Evolutionary conservation across 1,140 invertebrate species (phyloP), one percentile per base, ranked within the genome.

Genomic region (Drosophila sproati): DNA sequence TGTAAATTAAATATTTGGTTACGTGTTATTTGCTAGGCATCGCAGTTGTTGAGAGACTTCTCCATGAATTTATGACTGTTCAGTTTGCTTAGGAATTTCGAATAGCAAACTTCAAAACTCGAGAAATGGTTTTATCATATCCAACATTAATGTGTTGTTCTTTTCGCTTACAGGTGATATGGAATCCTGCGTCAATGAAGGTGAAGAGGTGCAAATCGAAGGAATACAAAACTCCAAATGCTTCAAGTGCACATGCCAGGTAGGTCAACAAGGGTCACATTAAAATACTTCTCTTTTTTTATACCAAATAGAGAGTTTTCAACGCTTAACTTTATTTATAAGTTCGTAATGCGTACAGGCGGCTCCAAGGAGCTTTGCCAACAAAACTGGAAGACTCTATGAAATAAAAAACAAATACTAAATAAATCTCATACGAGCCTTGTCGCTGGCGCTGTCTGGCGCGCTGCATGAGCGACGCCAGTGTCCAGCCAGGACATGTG

Each of bases 211-310:
- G 41, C 77, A 59, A 61, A 70, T 82, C 47, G 54, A 66, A 10
- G 64, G 71, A 31, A 74, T 80, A 68, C 64, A 70, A 55, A 88
- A 86, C 52, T 86, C 91, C 73, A 91, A 91, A 48, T 92, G 91
- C 76, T 92, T 78, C 56, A 91, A 91, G 34, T 92, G 91, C 62
- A 79, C 72, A 12, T 92, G 91, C 41, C 78, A 91, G 91, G 91
- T 92, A 60, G 89, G 91, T 68, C 20, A 41, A 47, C 4, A 2
- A n/a, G 4, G 10, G 3, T 5, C 7, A 20, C 5, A 0, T 5
- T 20, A 20, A 20, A 20, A 20, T 20, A 20, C 20, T 20, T 20
- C 20, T 20, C 20, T 20, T 20, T 20, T 20, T 20, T 20, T 12
- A 34, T 10, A 28, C 7, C 29, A 41, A 55, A 20, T 57, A 34